These are phyloP conservation scores for Pristionchus exspectatus DNA, from an alignment of 2,888 invertebrate species.

Conservation along the genomic window DNA sequence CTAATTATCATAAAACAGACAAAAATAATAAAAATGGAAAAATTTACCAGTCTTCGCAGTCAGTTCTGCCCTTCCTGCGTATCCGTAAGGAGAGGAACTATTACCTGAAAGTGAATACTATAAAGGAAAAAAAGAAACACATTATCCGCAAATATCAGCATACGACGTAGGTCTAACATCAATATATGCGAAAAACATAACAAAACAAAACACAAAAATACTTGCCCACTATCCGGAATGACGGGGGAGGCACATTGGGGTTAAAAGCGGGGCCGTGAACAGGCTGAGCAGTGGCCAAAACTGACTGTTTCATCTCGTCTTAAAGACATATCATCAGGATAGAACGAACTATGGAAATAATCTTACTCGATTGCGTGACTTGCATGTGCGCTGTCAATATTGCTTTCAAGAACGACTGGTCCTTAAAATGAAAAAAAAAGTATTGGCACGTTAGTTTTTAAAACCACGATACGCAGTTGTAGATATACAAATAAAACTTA, in stretches of 20 bases:
- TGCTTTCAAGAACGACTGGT: conserved; percentile 52
- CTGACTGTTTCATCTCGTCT: conserved; percentile 54
- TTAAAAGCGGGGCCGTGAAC: conserved; percentile 52
- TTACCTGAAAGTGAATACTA: not conserved
- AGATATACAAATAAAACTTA: not conserved
- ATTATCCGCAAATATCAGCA: not conserved
- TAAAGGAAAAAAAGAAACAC: not conserved
- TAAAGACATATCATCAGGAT: not conserved
- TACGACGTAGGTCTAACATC: not conserved
- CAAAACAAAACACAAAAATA: not conserved
- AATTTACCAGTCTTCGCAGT: conserved; percentile 25
- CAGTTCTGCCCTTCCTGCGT: conserved; percentile 39
- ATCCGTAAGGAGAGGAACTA: conserved; percentile 25
- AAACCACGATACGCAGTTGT: too few relatives aligned
- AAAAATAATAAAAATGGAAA: not conserved
- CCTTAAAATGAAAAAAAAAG: not conserved
- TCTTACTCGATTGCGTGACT: conserved; percentile 31
- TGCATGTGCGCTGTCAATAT: conserved; percentile 45
- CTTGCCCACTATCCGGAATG: conserved; percentile 24
- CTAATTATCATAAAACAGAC: too few relatives aligned
- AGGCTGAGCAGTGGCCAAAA: conserved; percentile 48
- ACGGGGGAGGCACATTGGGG: conserved; percentile 38
- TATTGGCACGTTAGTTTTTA: not conserved
- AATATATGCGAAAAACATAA: not conserved
- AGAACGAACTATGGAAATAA: not conserved